phyloP scores from a whole-genome alignment of 2,113 vertebrate species.

The Tiliqua scincoides region DNA sequence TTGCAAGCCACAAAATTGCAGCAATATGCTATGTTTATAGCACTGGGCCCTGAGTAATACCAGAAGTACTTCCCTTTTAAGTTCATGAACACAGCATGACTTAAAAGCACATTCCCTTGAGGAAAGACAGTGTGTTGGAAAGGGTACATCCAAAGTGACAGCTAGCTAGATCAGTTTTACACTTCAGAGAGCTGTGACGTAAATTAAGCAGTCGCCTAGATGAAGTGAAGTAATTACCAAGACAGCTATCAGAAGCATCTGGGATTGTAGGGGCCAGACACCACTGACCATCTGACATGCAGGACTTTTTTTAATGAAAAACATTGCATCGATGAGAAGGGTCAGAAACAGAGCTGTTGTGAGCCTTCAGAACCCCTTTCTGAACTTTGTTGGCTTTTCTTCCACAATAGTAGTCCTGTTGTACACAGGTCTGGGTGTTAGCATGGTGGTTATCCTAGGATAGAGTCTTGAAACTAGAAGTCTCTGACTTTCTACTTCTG shows the following conservation, averaged over 20 bases:
- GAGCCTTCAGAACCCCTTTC: background rate
- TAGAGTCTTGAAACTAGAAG: background rate
- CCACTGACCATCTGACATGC: too few relatives aligned
- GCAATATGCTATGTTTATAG: too few relatives aligned
- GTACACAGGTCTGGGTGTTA: background rate
- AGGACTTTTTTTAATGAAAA: background rate
- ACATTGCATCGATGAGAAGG: too few relatives aligned
- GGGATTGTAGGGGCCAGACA: background rate
- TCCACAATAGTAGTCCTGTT: background rate
- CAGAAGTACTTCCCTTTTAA: accelerated
- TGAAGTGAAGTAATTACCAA: accelerated
- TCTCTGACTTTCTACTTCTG: background rate
- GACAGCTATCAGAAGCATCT: background rate
- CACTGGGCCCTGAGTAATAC: too few relatives aligned
- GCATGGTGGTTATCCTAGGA: background rate
- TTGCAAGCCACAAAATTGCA: too few relatives aligned
- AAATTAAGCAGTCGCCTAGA: background rate
- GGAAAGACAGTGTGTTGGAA: accelerated
- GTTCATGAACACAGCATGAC: accelerated
- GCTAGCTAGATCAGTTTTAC: background rate
- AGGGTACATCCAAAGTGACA: background rate
- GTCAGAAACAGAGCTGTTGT: background rate
- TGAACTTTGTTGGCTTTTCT: background rate
- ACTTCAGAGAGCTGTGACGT: background rate
- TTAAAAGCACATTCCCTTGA: background rate